These are phyloP conservation scores for Agonum fuliginosum DNA, from an alignment of 2,888 invertebrate species.

Conservation along the genomic window DNA sequence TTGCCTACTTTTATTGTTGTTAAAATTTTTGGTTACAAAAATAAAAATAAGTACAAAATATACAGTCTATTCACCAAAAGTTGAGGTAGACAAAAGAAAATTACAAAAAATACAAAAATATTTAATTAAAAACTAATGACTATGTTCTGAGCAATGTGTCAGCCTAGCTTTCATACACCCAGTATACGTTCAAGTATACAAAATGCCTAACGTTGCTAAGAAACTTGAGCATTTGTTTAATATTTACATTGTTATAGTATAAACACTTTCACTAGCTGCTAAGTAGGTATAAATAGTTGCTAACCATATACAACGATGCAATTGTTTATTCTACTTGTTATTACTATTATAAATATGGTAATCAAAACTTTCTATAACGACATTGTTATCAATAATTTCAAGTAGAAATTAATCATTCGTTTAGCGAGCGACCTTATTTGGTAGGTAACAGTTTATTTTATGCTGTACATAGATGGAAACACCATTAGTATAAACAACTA, in stretches of 20 bases:
- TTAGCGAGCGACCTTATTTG: no score
- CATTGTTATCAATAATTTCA: no score
- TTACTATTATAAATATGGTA: constrained; percentile 1
- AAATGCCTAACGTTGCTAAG: no score
- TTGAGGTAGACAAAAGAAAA: constrained; percentile 30
- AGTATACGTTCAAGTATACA: no score
- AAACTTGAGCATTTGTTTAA: no score
- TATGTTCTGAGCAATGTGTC: constrained; percentile 42
- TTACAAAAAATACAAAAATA: neutral
- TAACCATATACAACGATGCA: neutral
- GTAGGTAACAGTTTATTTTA: no score
- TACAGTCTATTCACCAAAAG: constrained; percentile 13
- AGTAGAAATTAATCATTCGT: no score
- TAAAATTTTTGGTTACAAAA: constrained; percentile 31
- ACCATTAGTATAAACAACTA: no score
- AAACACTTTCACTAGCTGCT: neutral
- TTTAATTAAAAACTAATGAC: constrained; percentile 32
- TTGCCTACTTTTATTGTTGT: no score
- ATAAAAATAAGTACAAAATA: neutral
- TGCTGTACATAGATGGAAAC: no score
- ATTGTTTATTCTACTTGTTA: constrained; percentile 1
- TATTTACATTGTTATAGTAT: neutral
- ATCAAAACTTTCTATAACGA: no score
- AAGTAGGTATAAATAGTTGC: constrained; percentile 6
- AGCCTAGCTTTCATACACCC: constrained; percentile 5